Evolutionary conservation across 2,113 vertebrate species (phyloP), one percentile per base, ranked within the genome.

Genomic region (Ploceus nigricollis): DNA sequence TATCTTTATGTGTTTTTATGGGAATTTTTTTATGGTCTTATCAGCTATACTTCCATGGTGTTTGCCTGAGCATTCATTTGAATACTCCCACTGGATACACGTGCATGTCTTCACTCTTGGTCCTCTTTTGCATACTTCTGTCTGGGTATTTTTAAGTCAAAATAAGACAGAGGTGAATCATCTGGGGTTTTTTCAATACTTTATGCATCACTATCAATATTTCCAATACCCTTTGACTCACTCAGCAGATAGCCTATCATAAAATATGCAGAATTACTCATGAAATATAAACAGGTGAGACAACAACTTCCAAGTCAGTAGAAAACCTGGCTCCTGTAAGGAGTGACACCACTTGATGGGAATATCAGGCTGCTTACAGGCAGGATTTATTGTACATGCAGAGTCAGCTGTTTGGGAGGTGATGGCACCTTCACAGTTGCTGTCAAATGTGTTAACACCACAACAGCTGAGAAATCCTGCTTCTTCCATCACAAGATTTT

Each of bases 221-320:
- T 96, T 96, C 83, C 93, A 96, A 40, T 9, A 63, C 48, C n/a
- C 57, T 93, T 82, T 94, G 84, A 78, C 68, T 92, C 93, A 92
- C 54, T 60, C 83, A 82, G 73, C 61, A 95, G 86, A 78, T 5
- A 83, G 20, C 11, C 11, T 63, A 12, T 24, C 3, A 3, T 24
- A 66, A 87, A 86, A 84, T 11, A 70, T 0, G 0, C 48, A 58
- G 37, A 90, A 64, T 2, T 57, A 57, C 56, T 47, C 19, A 3
- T 40, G 57, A 95, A 92, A 83, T 53, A 51, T 2, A 25, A 91
- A 82, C 1, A 1, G 61, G 50, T 50, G 79, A 65, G 42, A 33
- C n/a, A 85, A 42, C 30, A 83, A 27, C 48, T 58, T 82, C 90
- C 61, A 66, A 31, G 27, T 30, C 48, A 35, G 33, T 13, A 51